Evolutionary conservation across 2,888 invertebrate species (phyloP).

Genomic region (Dasypolia templi): DNA sequence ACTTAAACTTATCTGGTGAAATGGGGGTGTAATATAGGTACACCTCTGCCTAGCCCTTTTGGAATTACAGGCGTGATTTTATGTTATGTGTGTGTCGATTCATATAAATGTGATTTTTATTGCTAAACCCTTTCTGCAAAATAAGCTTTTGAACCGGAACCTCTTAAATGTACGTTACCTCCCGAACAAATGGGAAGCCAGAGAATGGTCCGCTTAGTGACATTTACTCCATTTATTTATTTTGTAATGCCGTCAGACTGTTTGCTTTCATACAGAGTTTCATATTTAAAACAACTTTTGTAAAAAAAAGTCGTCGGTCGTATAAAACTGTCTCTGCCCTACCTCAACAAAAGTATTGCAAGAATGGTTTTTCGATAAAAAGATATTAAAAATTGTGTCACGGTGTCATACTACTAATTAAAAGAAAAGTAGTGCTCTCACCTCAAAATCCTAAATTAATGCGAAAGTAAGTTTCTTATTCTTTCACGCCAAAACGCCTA

Average conservation of each 20-base stretch:
- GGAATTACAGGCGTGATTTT: too few relatives aligned
- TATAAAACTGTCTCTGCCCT: background rate
- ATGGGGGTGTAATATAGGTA: too few relatives aligned
- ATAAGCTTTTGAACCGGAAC: background rate
- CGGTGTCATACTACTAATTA: background rate
- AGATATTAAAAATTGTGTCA: background rate
- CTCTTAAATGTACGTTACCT: background rate
- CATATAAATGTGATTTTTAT: too few relatives aligned
- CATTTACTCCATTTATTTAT: background rate
- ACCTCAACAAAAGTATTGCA: background rate
- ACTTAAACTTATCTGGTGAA: too few relatives aligned
- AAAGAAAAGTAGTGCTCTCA: background rate
- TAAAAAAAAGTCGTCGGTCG: too few relatives aligned
- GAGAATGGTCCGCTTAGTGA: background rate
- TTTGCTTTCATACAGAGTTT: background rate
- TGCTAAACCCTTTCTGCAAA: background rate
- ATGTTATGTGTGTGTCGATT: too few relatives aligned
- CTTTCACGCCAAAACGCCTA: too few relatives aligned
- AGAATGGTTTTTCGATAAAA: background rate
- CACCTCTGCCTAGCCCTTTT: too few relatives aligned
- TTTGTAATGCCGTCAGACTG: background rate
- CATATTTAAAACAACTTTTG: background rate
- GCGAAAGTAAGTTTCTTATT: too few relatives aligned
- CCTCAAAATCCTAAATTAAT: background rate
- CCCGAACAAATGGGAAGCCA: background rate